Conservation (phyloP, 2,888 invertebrate species). For the Amphiduros pacificus region DNA sequence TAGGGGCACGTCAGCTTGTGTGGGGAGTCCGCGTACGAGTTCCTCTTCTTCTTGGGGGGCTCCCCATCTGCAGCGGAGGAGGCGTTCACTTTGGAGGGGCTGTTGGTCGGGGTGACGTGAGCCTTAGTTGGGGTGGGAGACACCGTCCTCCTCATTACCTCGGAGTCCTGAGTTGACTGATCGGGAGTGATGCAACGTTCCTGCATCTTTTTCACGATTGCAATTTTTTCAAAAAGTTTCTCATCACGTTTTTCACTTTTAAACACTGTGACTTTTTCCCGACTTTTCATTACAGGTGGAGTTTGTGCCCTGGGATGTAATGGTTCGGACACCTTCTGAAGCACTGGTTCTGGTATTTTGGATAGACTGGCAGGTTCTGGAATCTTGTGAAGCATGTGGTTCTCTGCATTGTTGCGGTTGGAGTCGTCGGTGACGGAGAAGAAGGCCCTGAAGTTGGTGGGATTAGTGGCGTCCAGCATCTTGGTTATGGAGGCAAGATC, state of each 20-base stretch:
- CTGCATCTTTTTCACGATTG: no score
- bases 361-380: neutral
- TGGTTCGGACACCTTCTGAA: no score
- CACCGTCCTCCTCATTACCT: no score
- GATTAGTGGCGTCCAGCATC: slow-evolving; percentile 74
- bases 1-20: slow-evolving; percentile 90
- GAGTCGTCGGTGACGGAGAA: slow-evolving; percentile 62
- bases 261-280: no score
- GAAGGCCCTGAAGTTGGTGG: slow-evolving; percentile 69
- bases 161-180: no score
- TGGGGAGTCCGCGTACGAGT: slow-evolving; percentile 92
- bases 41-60: slow-evolving; percentile 74
- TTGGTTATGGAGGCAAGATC: slow-evolving; percentile 80
- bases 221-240: no score
- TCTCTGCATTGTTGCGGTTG: slow-evolving; percentile 4
- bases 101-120: slow-evolving; percentile 73
- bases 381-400: no score
- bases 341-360: neutral
- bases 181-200: no score
- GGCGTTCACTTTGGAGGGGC: slow-evolving; percentile 70
- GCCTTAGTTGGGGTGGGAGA: slow-evolving; percentile 77
- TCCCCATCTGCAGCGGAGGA: neutral
- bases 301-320: no score
- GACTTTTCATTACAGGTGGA: no score
- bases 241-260: no score